Base-by-base conservation (phyloP, 2,113 vertebrate species). In the Microtus ochrogaster region DNA sequence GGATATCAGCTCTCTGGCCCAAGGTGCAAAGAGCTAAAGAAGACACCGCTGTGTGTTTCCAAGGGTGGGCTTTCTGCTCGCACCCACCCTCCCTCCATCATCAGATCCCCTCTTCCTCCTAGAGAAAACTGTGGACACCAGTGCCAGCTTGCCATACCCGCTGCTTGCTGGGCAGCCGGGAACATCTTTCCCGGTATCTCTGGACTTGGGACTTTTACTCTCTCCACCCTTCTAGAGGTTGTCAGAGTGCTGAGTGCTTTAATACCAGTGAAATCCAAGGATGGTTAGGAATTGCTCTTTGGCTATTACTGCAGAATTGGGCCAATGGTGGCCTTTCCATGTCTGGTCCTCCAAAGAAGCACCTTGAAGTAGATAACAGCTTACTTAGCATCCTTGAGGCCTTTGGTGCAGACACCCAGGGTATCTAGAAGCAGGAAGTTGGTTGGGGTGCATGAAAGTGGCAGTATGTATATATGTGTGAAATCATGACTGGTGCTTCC, bases 381-480 rank as follows among this genome's bases (percentile, higher is more conserved):
- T 26, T 4, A 58, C 11, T 28, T 33, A 0, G 22, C 70, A 9
- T 14, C 33, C 47, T 44, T 2, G 13, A 41, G 13, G 74, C 30
- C 39, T 86, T 52, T 52, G 55, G 24, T 41, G 22, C 68, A 30
- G 10, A 16, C 63, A 8, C 26, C 1, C 4, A 10, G 22, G 65
- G 24, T 49, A 28, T 26, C 19, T 26, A 1, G 52, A 41, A 39
- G 89, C 83, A 24, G 30, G 7, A 33, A 7, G 12, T 3, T 9
- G 3, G 0, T 66, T 68, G 44, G 0, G 1, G 39, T 21, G 36
- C 21, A 1, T 22, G 70, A 81, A 30, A 24, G 28, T 9, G 13
- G n/a, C 28, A 39, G 13, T 28, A 0, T 5, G 8, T 24, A 28
- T 9, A 2, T 19, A 21, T 0, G 2, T 5, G 36, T 19, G 6